Percentiles rank a stretch among this genome's conserved stretches.
These are phyloP conservation scores for Fissipunctia ypsillon DNA, from an alignment of 2,888 invertebrate species.

Conservation along the genomic window DNA sequence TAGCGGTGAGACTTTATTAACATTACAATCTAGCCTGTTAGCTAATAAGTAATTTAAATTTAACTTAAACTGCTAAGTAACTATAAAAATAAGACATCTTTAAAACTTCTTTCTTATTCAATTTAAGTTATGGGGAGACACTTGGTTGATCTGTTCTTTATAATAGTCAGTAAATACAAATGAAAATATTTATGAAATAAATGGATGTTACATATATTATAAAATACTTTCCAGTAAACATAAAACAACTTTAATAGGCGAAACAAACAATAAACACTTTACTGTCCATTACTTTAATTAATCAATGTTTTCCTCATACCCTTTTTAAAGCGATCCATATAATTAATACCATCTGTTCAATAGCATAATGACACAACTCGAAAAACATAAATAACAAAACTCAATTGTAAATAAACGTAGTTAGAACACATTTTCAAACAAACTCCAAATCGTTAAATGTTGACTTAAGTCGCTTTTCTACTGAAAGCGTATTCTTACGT, in stretches of 20 bases:
- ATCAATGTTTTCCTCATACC: conserved; percentile 3
- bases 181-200: not conserved
- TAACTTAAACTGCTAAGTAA: not conserved
- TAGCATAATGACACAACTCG: conserved; percentile 18
- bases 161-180: not conserved
- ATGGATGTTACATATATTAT: not conserved
- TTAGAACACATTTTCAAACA: conserved; percentile 32
- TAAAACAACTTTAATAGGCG: not conserved
- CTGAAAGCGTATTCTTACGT: conserved; percentile 19
- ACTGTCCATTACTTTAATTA: conserved; percentile 44
- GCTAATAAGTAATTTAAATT: not conserved
- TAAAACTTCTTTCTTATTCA: not conserved
- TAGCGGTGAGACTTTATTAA: not conserved
- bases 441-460: conserved; percentile 21
- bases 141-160: not conserved
- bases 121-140: not conserved
- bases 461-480: conserved; percentile 38
- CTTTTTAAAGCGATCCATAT: conserved; percentile 4
- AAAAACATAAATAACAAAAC: conserved; percentile 20
- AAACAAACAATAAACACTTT: conserved; percentile 35
- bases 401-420: conserved; percentile 22
- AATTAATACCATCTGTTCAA: conserved; percentile 16
- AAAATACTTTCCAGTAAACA: not conserved
- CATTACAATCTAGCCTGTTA: not conserved
- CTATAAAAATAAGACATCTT: not conserved